Evolutionary conservation across 2,888 invertebrate genomes (phyloP).

Genomic region (Labia minor): DNA sequence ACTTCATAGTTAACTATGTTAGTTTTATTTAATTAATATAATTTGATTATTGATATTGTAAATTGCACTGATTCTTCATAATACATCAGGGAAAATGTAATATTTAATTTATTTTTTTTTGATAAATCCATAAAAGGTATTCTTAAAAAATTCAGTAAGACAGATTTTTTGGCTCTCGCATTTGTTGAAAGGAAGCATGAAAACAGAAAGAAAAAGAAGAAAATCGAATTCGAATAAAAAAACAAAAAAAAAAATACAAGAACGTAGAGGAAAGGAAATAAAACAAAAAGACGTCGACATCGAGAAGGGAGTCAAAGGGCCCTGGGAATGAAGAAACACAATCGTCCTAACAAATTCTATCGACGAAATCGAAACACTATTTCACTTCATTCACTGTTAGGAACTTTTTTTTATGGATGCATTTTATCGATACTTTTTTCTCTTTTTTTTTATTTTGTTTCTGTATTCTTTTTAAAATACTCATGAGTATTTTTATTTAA

Average conservation of each 20-base stretch:
- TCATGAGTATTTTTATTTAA: no score
- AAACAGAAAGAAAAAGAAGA: neutral
- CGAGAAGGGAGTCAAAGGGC: constrained; percentile 9
- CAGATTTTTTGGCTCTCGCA: neutral
- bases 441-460: no score
- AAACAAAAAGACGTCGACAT: neutral
- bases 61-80: no score
- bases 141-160: no score
- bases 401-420: no score
- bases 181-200: constrained; percentile 13
- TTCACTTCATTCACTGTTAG: no score
- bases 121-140: neutral
- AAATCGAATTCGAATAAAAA: constrained; percentile 13
- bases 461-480: no score
- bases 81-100: no score
- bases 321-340: neutral
- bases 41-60: no score
- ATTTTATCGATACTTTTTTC: no score
- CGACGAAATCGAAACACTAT: neutral
- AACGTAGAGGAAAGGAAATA: neutral
- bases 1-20: no score
- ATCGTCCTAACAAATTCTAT: neutral
- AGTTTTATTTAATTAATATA: no score
- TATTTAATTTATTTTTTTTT: neutral
- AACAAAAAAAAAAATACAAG: neutral